These are phyloP conservation scores for Stigmatopora nigra DNA, from an alignment of 2,113 vertebrate genomes.

Conservation along the genomic window DNA sequence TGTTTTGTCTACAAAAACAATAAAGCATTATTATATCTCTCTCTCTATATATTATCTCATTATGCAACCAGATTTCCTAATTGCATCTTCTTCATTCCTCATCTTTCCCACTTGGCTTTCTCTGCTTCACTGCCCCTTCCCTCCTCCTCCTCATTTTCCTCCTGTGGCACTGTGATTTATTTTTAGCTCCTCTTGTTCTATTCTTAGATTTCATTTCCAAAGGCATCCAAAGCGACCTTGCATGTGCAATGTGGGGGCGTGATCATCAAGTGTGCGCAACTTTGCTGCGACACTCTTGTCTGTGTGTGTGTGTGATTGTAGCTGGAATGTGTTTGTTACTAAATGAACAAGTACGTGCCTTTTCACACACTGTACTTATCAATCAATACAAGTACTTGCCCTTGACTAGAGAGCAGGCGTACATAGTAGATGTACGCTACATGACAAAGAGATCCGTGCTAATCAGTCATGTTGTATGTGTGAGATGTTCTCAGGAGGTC, in stretches of 20 bases:
- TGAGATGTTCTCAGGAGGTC: background rate
- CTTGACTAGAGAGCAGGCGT: background rate
- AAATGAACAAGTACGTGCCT: slow-evolving; percentile 11
- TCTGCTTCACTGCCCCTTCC: slow-evolving; percentile 7
- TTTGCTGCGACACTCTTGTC: slow-evolving; percentile 1
- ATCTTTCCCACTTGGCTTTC: slow-evolving; percentile 34
- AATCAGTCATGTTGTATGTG: background rate
- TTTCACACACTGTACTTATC: background rate
- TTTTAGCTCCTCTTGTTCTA: slow-evolving; percentile 63
- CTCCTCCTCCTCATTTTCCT: slow-evolving; percentile 14
- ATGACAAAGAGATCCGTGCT: background rate
- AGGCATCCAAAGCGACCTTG: slow-evolving; percentile 29
- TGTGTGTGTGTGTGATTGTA: slow-evolving; percentile 8
- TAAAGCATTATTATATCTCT: too few relatives aligned
- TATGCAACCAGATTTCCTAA: slow-evolving; percentile 16
- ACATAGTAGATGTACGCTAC: background rate
- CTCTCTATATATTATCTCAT: slow-evolving; percentile 4
- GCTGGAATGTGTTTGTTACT: background rate
- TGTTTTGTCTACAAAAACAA: too few relatives aligned
- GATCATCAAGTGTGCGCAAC: slow-evolving; percentile 36
- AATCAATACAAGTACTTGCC: background rate
- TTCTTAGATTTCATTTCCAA: slow-evolving; percentile 50
- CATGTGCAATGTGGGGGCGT: slow-evolving; percentile 36
- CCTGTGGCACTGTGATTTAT: slow-evolving; percentile 31
- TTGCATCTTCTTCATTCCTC: slow-evolving; percentile 7